Evolutionary conservation across 2,888 invertebrate species (phyloP), one percentile per base, ranked within the genome.

Genomic region (Patella caerulea): DNA sequence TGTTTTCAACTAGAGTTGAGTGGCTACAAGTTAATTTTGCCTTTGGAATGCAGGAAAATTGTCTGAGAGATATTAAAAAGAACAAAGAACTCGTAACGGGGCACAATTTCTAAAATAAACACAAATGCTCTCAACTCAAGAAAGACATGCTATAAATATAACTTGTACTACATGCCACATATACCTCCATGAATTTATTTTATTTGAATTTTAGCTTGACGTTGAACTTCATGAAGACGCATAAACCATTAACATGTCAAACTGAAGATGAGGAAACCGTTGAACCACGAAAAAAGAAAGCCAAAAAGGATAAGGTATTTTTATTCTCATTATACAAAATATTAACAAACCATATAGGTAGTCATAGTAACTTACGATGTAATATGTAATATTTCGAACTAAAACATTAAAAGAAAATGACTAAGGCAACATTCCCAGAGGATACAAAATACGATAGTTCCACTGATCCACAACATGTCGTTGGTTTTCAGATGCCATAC

Each of bases 271-370:
- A 14, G 19, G 75, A 71, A 45, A 70, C 71, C 72, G 69, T 55
- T n/a, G 86, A 86, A 72, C 86, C 86, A 65, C 78, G 73, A 54
- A 82, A 76, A 34, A 86, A 86, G 76, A 86, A 83, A 73, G 76
- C 79, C 34, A 87, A 81, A 73, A 82, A 77, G 76, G 81, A 78
- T 15, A 81, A 82, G 82, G 84, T 82, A 72, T 55, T 75, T 65
- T 24, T 55, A 71, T 15, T 29, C 29, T 15, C 34, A 53, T 5
- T 65, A 75, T 53, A 71, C 17, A 71, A 56, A 19, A 11, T 7
- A 14, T 54, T 52, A 17, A n/a, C 14, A 29, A 54, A 70, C 14
- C 34, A 59, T 52, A 45, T 52, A 45, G 56, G 52, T 14, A 3
- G n/a, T 17, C 19, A 3, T 53, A 54, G 12, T 54, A 45, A 72